A percentile compares a stretch with the other conserved stretches of the same genome.
Evolutionary conservation across 2,888 invertebrate species (phyloP).

Genomic region (Drosophila greeni): DNA sequence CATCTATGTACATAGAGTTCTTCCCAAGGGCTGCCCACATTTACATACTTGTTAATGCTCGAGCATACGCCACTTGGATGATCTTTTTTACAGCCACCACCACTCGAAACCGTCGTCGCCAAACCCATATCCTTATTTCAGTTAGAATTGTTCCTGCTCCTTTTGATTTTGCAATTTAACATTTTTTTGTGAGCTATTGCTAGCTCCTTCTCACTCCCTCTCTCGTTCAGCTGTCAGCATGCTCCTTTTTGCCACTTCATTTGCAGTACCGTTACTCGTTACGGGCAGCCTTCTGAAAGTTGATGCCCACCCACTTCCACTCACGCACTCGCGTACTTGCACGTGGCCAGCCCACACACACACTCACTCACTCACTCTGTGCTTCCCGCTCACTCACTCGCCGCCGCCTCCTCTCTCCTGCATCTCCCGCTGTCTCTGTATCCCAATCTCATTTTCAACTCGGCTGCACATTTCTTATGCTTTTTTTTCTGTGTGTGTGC

Average conservation of each 20-base stretch:
- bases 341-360: slow-evolving; percentile 19
- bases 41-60: slow-evolving; percentile 26
- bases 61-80: slow-evolving; percentile 27
- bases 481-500: slow-evolving; percentile 7
- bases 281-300: slow-evolving; percentile 15
- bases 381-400: neutral
- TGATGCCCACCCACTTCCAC: slow-evolving; percentile 16
- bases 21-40: slow-evolving; percentile 17
- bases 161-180: slow-evolving; percentile 37
- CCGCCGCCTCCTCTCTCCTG: neutral
- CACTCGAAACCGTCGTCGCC: neutral
- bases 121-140: neutral
- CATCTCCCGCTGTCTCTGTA: slow-evolving; percentile 3
- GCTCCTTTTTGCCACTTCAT: slow-evolving; percentile 57
- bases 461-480: slow-evolving; percentile 44
- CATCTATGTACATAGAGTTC: slow-evolving; percentile 3
- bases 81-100: slow-evolving; percentile 30
- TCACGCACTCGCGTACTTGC: slow-evolving; percentile 3
- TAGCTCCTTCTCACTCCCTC: slow-evolving; percentile 4
- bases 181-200: slow-evolving; percentile 31
- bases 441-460: slow-evolving; percentile 40
- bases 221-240: neutral
- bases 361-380: neutral
- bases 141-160: neutral
- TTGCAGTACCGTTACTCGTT: slow-evolving; percentile 42